Evolutionary conservation across 2,113 vertebrate genomes (phyloP).

Genomic region (human (Homo sapiens)): GRCh38 chr9:16826501-16827000

Average conservation of each 20-base stretch:
- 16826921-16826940: conserved; percentile 61
- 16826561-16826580: conserved; percentile 63
- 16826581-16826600: conserved; percentile 54
- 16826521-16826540: conserved; percentile 80
- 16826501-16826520: conserved; percentile 74
- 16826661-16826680: conserved; percentile 7
- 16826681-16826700: background rate
- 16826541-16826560: conserved; percentile 76
- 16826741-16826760: background rate
- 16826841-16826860: background rate
- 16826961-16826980: conserved; percentile 54
- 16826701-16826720: conserved; percentile 31
- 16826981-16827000: conserved; percentile 50
- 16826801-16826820: no score
- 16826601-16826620: background rate
- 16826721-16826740: background rate
- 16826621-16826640: background rate
- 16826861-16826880: background rate
- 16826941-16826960: conserved; percentile 47
- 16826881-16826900: conserved; percentile 50
- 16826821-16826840: background rate
- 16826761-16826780: conserved; percentile 63
- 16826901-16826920: conserved; percentile 67
- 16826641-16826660: conserved; percentile 48
- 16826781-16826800: background rate